phyloP scores from a whole-genome alignment of 92 coral and sea anemone genomes.

The Zoanthus sociatus region DNA sequence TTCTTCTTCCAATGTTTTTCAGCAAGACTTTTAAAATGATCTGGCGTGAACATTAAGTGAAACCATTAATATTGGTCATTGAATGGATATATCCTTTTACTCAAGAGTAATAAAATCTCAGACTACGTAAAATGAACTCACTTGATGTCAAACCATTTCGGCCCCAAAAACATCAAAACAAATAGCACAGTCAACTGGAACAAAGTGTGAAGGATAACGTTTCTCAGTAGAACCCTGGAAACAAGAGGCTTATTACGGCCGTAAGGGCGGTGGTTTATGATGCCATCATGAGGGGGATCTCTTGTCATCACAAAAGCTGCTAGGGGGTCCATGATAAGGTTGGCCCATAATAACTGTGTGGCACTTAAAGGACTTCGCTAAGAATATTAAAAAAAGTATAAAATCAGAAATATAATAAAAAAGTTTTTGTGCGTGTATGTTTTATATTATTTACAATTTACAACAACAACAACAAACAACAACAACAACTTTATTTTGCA shows the following conservation, averaged over 20 bases:
- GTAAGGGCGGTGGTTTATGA: slow-evolving; percentile 80
- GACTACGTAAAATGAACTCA: background rate
- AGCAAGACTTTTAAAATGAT: no score
- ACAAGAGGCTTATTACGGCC: slow-evolving; percentile 84
- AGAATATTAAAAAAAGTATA: background rate
- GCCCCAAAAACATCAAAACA: slow-evolving; percentile 72
- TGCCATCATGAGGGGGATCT: slow-evolving; percentile 73
- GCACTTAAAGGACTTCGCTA: slow-evolving; percentile 90
- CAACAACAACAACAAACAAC: no score
- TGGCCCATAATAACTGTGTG: slow-evolving; percentile 87
- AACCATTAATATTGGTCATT: no score
- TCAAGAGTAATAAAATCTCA: background rate
- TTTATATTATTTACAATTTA: no score
- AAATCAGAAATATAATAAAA: no score
- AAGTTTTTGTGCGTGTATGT: background rate
- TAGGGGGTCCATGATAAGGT: slow-evolving; percentile 86
- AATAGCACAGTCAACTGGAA: slow-evolving; percentile 77
- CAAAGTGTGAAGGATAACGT: slow-evolving; percentile 76
- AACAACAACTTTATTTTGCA: no score
- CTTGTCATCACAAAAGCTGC: slow-evolving; percentile 82
- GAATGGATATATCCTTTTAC: no score
- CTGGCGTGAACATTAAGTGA: no score
- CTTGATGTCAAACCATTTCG: slow-evolving; percentile 78
- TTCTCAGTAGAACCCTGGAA: slow-evolving; percentile 75
- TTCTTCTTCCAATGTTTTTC: no score